A percentile compares a stretch with the other conserved stretches of the same genome.
These are phyloP conservation scores for Fulica atra DNA, from an alignment of 2,113 vertebrate genomes.

Conservation along the genomic window DNA sequence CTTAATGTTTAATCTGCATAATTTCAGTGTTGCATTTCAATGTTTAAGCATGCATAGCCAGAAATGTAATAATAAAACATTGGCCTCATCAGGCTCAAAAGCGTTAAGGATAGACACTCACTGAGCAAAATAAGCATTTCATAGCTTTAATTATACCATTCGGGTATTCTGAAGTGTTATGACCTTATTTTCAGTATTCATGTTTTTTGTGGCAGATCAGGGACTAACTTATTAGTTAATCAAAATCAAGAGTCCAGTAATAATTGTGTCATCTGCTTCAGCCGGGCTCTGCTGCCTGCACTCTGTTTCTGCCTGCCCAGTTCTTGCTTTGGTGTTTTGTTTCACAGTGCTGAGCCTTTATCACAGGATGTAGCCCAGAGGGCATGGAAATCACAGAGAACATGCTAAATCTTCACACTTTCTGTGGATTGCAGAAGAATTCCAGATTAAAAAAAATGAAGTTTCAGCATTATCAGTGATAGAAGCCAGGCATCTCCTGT, in stretches of 20 bases:
- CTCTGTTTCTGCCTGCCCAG: not conserved
- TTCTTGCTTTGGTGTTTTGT: not conserved
- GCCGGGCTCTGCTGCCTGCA: too few species aligned
- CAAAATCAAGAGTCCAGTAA: not conserved
- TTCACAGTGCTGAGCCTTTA: not conserved
- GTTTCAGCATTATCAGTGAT: not conserved
- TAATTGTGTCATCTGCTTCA: not conserved
- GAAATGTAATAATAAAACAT: not conserved
- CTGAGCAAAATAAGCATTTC: not conserved
- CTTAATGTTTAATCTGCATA: not conserved
- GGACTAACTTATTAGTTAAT: not conserved
- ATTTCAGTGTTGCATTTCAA: not conserved
- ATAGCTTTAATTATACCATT: not conserved
- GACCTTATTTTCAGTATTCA: not conserved
- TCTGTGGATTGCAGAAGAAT: rapidly evolving
- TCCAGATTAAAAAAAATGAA: not conserved
- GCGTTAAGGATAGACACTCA: not conserved
- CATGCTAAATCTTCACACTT: rapidly evolving
- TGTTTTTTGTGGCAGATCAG: not conserved
- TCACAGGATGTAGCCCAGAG: not conserved
- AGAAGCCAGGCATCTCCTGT: not conserved
- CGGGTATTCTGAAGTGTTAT: not conserved
- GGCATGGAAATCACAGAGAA: not conserved
- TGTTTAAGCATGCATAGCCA: not conserved
- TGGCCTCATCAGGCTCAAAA: not conserved